Evolutionary conservation across 2,797 vertebrate genomes (phyloP).

Genomic region (Tamandua tetradactyla): DNA sequence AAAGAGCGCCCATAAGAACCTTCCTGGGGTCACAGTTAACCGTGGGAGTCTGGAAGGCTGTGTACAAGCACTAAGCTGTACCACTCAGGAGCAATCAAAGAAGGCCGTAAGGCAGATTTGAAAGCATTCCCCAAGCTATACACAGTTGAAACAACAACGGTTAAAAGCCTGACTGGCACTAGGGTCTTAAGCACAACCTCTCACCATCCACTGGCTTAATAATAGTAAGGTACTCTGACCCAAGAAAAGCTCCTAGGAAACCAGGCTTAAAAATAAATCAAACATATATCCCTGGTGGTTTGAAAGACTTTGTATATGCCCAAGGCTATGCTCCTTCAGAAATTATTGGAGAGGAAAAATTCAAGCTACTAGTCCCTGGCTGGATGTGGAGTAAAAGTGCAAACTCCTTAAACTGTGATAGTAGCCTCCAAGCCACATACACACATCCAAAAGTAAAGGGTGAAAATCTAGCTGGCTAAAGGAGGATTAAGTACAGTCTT

Average conservation of each 20-base stretch:
- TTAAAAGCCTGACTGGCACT: neutral
- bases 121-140: neutral
- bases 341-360: neutral
- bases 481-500: neutral
- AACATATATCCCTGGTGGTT: neutral
- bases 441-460: neutral
- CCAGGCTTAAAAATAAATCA: constrained; percentile 45
- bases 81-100: neutral
- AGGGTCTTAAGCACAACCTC: neutral
- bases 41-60: neutral
- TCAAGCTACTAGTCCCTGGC: neutral
- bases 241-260: neutral
- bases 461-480: neutral
- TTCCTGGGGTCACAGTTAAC: neutral
- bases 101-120: neutral
- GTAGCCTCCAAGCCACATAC: neutral
- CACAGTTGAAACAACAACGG: neutral
- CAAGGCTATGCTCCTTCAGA: neutral
- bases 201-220: neutral
- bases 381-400: neutral
- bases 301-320: neutral
- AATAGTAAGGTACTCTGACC: constrained; percentile 5
- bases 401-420: constrained; percentile 6
- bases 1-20: neutral
- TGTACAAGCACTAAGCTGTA: neutral